A percentile compares a stretch with the other conserved stretches of the same genome.
Evolutionary conservation across 2,888 invertebrate genomes (phyloP).

Genomic region (Hypolimnas misippus): DNA sequence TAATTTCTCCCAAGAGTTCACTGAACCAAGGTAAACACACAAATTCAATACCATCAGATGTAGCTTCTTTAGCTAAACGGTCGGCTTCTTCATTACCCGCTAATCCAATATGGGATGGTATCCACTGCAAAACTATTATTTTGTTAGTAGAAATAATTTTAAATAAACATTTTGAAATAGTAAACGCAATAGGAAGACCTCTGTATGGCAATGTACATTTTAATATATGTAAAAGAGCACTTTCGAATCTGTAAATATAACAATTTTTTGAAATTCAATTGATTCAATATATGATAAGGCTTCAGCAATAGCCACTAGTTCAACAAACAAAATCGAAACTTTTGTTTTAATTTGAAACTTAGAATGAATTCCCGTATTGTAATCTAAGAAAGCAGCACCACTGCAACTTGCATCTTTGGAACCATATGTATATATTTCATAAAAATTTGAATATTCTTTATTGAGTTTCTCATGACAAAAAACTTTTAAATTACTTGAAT

Average conservation of each 20-base stretch:
- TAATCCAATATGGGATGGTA: not conserved
- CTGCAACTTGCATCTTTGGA: not conserved
- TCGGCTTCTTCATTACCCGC: too few species aligned
- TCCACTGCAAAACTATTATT: not conserved
- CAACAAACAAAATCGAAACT: not conserved
- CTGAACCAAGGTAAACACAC: too few species aligned
- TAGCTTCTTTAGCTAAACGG: too few species aligned
- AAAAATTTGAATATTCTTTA: not conserved
- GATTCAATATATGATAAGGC: too few species aligned
- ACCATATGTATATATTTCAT: not conserved
- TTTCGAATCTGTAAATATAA: not conserved
- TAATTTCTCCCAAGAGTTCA: too few species aligned
- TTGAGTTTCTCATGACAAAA: not conserved
- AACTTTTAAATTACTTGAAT: not conserved
- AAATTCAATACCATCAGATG: too few species aligned
- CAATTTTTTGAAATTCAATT: not conserved
- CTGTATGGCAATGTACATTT: not conserved
- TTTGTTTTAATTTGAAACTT: not conserved
- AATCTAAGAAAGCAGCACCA: not conserved
- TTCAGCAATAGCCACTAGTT: too few species aligned
- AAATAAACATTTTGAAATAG: not conserved
- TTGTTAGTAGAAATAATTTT: not conserved
- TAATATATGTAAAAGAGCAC: not conserved
- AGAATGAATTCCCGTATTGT: not conserved
- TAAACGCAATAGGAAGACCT: not conserved